Evolutionary conservation across 2,797 vertebrate species (phyloP).

Genomic region (Decapterus maruadsi): DNA sequence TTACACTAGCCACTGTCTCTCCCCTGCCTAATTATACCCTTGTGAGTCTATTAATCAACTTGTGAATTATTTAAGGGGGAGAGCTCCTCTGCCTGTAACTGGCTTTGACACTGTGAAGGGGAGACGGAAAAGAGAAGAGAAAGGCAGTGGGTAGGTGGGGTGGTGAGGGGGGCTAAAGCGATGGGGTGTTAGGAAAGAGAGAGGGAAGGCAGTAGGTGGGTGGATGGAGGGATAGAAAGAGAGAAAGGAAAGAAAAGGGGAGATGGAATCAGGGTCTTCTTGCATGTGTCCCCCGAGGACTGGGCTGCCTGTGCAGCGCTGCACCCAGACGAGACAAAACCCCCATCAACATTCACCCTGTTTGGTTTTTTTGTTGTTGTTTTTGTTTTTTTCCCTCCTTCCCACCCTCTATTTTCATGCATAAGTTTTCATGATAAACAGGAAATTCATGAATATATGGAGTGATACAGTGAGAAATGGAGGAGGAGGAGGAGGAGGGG

Average conservation of each 20-base stretch:
- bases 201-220: constrained; percentile 48
- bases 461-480: constrained; percentile 77
- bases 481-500: constrained; percentile 23
- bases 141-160: constrained; percentile 57
- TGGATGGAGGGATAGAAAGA: constrained; percentile 52
- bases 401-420: constrained; percentile 83
- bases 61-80: constrained; percentile 99
- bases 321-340: constrained; percentile 82
- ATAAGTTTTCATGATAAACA: constrained; percentile 88
- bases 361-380: constrained; percentile 81
- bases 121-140: constrained; percentile 68
- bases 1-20: constrained; percentile 96
- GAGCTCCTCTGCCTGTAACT: constrained; percentile 94
- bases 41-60: constrained; percentile 99
- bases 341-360: constrained; percentile 84
- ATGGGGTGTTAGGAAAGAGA: constrained; percentile 41
- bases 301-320: constrained; percentile 64
- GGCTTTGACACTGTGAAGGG: constrained; percentile 90
- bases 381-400: constrained; percentile 51
- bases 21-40: constrained; percentile 99
- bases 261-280: constrained; percentile 81
- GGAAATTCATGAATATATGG: constrained; percentile 89
- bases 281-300: constrained; percentile 88
- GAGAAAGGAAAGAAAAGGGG: constrained; percentile 58
- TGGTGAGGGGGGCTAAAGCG: constrained; percentile 38